Base-by-base conservation (phyloP, 2,113 vertebrate genomes). In the Psophia crepitans region DNA sequence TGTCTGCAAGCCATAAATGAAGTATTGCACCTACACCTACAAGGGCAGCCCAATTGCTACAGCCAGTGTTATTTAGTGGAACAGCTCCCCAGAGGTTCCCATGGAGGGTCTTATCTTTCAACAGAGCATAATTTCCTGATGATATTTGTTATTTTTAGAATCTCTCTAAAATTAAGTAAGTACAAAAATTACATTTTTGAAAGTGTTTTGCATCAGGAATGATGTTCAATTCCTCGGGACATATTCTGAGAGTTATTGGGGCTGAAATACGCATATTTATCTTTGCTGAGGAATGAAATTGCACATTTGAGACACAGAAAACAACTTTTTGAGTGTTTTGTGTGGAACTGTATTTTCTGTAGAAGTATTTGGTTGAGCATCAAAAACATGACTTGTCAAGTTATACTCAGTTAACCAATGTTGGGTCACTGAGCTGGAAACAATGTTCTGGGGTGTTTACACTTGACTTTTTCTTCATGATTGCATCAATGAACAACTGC, bases 391-490 rank as follows among this genome's bases (percentile, higher is more conserved):
- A 65, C 85, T 96, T 97, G 96, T 96, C 96, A 95, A 87, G 71
- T 92, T 89, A 63, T 37, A 87, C 96, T 89, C 86, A 69, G 90
- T 97, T 96, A 97, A 97, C 89, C 83, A 93, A 27, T 87, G 43
- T 61, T 91, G 92, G 68, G 54, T 90, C 96, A 95, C 46, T 96
- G 95, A 96, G 58, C 94, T 94, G 93, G 95, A 97, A 97, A 94
- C 57, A 85, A 85, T 91, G 65, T 93, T 96, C 90, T 90, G 48
- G 96, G 92, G 92, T 97, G 97, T 97, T 97, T 98, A 95, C 86
- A 94, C 87, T 91, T 97, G 88, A 87, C 88, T 96, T 97, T 97
- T 98, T 97, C 97, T 97, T 96, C 95, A 95, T 97, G 98, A 98
- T 93, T 96, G 97, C 97, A 97, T 96, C 96, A 87, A 86, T 98